phyloP scores from a whole-genome alignment of 2,113 vertebrate genomes.

The Cyprinodon brontotheroides region DNA sequence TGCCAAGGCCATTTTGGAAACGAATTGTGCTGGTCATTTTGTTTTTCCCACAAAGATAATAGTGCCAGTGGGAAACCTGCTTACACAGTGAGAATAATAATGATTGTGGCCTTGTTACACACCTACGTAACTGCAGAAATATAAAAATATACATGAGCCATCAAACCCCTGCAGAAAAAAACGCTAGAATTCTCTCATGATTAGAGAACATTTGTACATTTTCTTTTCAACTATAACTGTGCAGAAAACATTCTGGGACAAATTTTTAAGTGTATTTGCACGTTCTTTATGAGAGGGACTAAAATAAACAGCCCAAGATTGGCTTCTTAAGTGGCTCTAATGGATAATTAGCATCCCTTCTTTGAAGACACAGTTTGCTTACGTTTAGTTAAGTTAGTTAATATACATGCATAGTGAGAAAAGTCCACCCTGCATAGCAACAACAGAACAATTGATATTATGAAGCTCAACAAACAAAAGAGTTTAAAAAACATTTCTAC shows the following conservation, averaged over 20 bases:
- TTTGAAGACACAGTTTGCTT: background rate
- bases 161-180: conserved; percentile 31
- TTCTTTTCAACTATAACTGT: conserved; percentile 41
- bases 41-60: conserved; percentile 74
- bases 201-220: conserved; percentile 26
- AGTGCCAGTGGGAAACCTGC: conserved; percentile 67
- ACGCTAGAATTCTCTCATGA: conserved; percentile 9
- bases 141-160: conserved; percentile 12
- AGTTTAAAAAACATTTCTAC: too few species aligned
- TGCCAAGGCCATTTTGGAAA: conserved; percentile 77
- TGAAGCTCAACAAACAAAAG: too few species aligned
- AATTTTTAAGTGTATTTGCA: background rate
- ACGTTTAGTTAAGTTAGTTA: background rate
- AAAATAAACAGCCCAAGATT: background rate
- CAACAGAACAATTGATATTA: too few species aligned
- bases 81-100: conserved; percentile 73
- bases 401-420: background rate
- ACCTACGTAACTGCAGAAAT: conserved; percentile 14
- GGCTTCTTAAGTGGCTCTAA: background rate
- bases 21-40: conserved; percentile 67
- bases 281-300: background rate
- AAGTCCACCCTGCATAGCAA: background rate
- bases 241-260: background rate
- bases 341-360: background rate
- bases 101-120: conserved; percentile 48